Evolutionary conservation across 2,113 vertebrate species (phyloP).

Genomic region (Anhinga anhinga): DNA sequence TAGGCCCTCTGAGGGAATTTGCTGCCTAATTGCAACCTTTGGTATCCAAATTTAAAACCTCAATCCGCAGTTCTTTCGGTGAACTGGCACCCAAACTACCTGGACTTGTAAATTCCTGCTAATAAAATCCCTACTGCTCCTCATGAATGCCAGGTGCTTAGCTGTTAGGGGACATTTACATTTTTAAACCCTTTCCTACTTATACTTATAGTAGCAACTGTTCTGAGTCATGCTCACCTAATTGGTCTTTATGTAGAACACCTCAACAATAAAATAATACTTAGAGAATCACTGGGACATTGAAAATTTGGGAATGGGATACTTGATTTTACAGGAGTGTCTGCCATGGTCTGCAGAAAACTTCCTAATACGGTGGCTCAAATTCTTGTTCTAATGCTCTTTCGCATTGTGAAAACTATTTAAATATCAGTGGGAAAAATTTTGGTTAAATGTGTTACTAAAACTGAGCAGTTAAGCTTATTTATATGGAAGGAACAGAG

Average conservation of each 20-base stretch:
- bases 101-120: not conserved
- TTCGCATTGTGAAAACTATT: not conserved
- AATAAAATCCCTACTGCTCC: not conserved
- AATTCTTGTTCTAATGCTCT: not conserved
- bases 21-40: not conserved
- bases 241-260: not conserved
- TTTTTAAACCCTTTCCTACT: not conserved
- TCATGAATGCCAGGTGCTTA: not conserved
- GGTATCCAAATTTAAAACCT: not conserved
- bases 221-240: not conserved
- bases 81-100: not conserved
- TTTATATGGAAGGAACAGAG: not conserved
- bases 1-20: not conserved
- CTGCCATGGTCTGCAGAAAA: not conserved
- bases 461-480: rapidly evolving
- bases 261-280: not conserved
- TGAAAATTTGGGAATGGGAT: not conserved
- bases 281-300: not conserved
- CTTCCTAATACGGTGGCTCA: not conserved
- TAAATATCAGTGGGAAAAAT: not conserved
- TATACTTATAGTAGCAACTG: not conserved
- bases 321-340: not conserved
- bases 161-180: not conserved
- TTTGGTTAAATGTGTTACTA: not conserved
- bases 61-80: not conserved